phyloP scores from a whole-genome alignment of 2,797 vertebrate species.

The Nyctibius grandis region DNA sequence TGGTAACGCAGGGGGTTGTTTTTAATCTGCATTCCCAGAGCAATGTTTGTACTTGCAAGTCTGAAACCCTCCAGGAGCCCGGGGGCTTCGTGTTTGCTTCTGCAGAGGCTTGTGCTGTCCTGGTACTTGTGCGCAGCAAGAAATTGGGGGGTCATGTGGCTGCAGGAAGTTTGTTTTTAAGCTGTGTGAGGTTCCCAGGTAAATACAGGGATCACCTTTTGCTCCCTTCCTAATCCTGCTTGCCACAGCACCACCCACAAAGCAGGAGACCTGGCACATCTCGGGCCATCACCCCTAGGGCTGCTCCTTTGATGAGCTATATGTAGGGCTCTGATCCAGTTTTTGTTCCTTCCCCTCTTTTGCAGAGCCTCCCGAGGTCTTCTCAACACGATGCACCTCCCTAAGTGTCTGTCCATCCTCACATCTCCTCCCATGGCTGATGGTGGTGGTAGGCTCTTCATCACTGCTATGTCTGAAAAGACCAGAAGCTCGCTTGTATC shows the following conservation, averaged over 20 bases:
- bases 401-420: not conserved
- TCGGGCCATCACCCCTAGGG: accelerated
- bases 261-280: not conserved
- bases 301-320: not conserved
- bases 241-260: too few species aligned
- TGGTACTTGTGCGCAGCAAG: not conserved
- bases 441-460: not conserved
- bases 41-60: not conserved
- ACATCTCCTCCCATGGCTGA: not conserved
- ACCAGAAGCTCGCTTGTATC: not conserved
- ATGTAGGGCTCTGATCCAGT: not conserved
- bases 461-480: not conserved
- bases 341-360: not conserved
- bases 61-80: not conserved
- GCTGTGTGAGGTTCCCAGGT: not conserved
- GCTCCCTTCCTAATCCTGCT: not conserved
- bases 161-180: not conserved
- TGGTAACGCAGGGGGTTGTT: accelerated
- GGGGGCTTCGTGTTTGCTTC: not conserved
- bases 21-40: not conserved
- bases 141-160: not conserved
- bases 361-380: not conserved
- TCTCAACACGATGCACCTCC: not conserved
- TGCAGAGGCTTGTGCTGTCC: not conserved
- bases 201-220: not conserved